Conservation (phyloP, 2,113 vertebrate species). For the Strigops habroptila region DNA sequence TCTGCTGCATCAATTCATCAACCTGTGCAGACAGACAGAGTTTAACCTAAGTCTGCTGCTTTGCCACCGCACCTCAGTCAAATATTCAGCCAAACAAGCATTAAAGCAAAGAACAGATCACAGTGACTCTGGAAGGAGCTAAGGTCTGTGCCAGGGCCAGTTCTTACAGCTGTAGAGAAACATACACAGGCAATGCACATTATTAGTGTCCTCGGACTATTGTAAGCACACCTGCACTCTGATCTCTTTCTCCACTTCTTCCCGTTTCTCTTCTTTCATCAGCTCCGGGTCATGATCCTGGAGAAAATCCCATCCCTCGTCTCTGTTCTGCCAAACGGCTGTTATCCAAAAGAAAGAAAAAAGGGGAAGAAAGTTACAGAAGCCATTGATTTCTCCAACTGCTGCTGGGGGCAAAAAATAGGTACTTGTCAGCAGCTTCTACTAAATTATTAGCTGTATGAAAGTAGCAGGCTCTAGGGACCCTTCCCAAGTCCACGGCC, state of each 20-base stretch:
- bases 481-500: neutral
- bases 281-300: slow-evolving; percentile 79
- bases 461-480: neutral
- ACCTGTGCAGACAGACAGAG: slow-evolving; percentile 71
- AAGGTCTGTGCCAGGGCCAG: neutral
- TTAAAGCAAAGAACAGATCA: neutral
- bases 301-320: slow-evolving; percentile 73
- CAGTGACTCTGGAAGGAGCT: neutral
- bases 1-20: slow-evolving; percentile 82
- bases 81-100: neutral
- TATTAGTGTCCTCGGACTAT: neutral
- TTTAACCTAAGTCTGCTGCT: neutral
- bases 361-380: neutral
- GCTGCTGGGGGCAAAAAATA: neutral
- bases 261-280: slow-evolving; percentile 77
- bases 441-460: neutral
- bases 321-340: slow-evolving; percentile 81
- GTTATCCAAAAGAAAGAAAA: slow-evolving; percentile 1
- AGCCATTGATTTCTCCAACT: neutral
- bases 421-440: neutral
- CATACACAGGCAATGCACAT: neutral
- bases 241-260: slow-evolving; percentile 82
- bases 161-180: neutral
- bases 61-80: neutral
- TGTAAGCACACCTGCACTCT: slow-evolving; percentile 77